These are phyloP conservation scores for Chamaea fasciata DNA, from an alignment of 2,113 vertebrate species.

Conservation along the genomic window DNA sequence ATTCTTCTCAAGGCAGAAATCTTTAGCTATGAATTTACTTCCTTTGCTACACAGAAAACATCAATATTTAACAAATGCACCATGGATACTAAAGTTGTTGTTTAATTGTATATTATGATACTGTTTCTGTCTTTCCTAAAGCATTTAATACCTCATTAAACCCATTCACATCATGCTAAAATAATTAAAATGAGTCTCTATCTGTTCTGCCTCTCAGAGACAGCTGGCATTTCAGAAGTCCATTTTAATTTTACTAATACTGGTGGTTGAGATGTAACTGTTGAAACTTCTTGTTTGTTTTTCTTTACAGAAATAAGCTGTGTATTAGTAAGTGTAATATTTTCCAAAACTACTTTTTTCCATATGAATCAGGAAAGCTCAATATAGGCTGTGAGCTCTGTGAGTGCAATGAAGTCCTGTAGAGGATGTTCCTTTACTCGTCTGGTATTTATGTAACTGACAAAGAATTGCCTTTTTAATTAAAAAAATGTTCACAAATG, in stretches of 20 bases:
- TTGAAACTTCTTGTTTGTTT: background rate
- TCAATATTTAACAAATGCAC: background rate
- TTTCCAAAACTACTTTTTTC: background rate
- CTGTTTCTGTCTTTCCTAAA: background rate
- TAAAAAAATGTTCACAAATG: background rate
- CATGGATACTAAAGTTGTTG: background rate
- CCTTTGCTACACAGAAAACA: background rate
- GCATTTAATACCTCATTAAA: conserved; percentile 6
- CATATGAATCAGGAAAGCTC: background rate
- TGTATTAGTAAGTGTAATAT: background rate
- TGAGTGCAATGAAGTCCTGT: background rate
- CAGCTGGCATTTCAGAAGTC: background rate
- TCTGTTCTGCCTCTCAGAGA: background rate
- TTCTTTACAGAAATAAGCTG: background rate
- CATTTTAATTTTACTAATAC: background rate
- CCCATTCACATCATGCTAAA: background rate
- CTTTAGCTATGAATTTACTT: background rate
- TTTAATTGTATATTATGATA: background rate
- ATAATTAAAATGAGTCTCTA: background rate
- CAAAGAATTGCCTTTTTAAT: background rate
- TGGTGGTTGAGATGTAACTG: background rate
- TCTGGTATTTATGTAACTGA: background rate
- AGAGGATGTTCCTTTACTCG: background rate
- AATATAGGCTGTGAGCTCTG: background rate
- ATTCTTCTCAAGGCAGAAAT: background rate